Percentiles rank a stretch among this genome's conserved stretches.
Conservation (phyloP, 2,888 invertebrate genomes). For the Drosophila pegasa region DNA sequence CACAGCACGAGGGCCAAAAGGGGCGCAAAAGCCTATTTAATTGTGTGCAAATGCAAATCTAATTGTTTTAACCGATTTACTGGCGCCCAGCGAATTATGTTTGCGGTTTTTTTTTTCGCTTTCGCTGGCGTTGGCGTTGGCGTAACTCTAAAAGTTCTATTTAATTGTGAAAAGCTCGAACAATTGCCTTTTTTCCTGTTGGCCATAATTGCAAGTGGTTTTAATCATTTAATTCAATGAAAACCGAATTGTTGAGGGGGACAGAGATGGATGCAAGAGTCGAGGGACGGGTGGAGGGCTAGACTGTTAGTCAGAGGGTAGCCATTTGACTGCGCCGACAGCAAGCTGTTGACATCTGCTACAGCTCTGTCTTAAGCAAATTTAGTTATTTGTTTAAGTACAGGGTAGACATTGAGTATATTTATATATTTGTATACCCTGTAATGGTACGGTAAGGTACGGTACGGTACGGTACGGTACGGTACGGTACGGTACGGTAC, state of each 20-base stretch:
- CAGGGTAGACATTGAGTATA: background rate
- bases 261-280: background rate
- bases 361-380: background rate
- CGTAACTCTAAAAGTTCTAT: constrained; percentile 16
- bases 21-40: constrained; percentile 20
- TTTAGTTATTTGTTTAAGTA: background rate
- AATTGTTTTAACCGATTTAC: constrained; percentile 46
- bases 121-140: background rate
- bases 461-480: no score
- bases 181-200: background rate
- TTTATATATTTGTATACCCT: no score
- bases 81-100: constrained; percentile 22
- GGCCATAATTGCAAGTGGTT: constrained; percentile 22
- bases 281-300: background rate
- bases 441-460: no score
- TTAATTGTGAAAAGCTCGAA: constrained; percentile 28
- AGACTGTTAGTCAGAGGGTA: background rate
- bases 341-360: background rate
- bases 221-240: constrained; percentile 33
- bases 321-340: background rate
- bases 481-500: no score
- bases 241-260: background rate
- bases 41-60: constrained; percentile 32
- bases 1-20: constrained; percentile 17
- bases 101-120: constrained; percentile 26